Evolutionary conservation across 2,888 invertebrate genomes (phyloP).

Genomic region (Leucoptera coffeella): DNA sequence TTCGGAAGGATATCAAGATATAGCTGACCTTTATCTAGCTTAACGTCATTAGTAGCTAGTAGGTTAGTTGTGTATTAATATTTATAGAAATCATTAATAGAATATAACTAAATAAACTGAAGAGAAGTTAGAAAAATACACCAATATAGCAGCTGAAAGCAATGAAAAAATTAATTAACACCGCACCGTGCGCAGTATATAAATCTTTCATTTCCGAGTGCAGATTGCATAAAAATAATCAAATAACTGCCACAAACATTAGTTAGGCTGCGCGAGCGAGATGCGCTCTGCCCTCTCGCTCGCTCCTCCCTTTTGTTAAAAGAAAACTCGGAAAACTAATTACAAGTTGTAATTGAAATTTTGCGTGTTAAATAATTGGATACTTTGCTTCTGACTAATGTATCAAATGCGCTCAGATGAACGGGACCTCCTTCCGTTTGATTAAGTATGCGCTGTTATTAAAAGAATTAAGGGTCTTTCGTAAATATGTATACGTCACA

Average conservation of each 20-base stretch:
- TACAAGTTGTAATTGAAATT: conserved; percentile 58
- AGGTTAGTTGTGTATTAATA: neutral
- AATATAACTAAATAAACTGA: too few relatives aligned
- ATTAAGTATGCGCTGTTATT: too few relatives aligned
- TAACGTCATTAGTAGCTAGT: too few relatives aligned
- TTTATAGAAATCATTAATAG: neutral
- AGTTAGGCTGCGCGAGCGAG: conserved; percentile 36
- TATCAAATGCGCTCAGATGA: conserved; percentile 47
- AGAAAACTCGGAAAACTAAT: conserved; percentile 57
- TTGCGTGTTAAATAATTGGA: conserved; percentile 57
- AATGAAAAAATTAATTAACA: conserved; percentile 38
- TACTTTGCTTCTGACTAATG: conserved; percentile 54
- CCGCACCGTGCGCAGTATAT: conserved; percentile 22
- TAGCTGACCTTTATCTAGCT: too few relatives aligned
- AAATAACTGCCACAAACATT: conserved; percentile 48
- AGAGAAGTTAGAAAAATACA: conserved; percentile 5
- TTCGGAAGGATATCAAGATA: too few relatives aligned
- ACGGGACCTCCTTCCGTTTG: too few relatives aligned
- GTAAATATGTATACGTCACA: too few relatives aligned
- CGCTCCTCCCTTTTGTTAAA: conserved; percentile 42
- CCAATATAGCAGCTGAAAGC: conserved; percentile 13
- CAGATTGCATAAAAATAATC: conserved; percentile 52
- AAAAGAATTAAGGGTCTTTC: too few relatives aligned
- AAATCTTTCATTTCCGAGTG: conserved; percentile 40
- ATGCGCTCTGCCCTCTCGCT: conserved; percentile 16